phyloP scores from a whole-genome alignment of 2,888 invertebrate species.

The Aelia acuminata region DNA sequence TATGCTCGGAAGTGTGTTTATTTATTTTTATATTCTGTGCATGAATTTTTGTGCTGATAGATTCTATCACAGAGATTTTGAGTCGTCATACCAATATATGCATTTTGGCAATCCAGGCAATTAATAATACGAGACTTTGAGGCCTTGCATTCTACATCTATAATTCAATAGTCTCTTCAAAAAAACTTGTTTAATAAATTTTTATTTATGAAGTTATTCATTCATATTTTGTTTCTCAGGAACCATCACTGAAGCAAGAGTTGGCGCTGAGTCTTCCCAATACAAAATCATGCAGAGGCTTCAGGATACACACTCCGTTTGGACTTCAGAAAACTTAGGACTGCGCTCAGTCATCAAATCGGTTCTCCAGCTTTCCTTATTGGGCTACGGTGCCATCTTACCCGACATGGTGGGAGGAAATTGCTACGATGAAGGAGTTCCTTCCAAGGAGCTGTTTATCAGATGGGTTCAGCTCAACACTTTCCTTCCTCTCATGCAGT shows the following conservation, averaged over 20 bases:
- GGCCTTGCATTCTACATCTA: too few relatives aligned
- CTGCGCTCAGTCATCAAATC: constrained; percentile 81
- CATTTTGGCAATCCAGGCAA: too few relatives aligned
- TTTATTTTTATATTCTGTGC: too few relatives aligned
- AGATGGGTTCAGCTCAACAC: constrained; percentile 85
- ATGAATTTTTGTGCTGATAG: too few relatives aligned
- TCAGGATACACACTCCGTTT: constrained; percentile 82
- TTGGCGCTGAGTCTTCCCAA: constrained; percentile 80
- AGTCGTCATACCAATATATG: too few relatives aligned
- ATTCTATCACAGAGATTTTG: too few relatives aligned
- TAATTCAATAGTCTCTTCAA: too few relatives aligned
- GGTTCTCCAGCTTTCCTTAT: constrained; percentile 75
- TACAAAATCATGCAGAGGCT: constrained; percentile 82
- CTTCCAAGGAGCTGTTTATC: constrained; percentile 78
- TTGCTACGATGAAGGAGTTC: constrained; percentile 74
- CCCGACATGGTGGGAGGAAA: constrained; percentile 87
- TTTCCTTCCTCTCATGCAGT: constrained; percentile 85
- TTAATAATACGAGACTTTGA: too few relatives aligned
- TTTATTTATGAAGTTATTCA: too few relatives aligned
- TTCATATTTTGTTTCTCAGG: constrained; percentile 45
- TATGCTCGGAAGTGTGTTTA: too few relatives aligned
- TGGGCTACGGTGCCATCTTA: constrained; percentile 81
- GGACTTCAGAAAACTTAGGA: constrained; percentile 78
- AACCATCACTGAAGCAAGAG: constrained; percentile 79
- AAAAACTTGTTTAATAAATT: too few relatives aligned